Base-by-base conservation (phyloP, 1,140 invertebrate genomes). In the Drosophila nannoptera region DNA sequence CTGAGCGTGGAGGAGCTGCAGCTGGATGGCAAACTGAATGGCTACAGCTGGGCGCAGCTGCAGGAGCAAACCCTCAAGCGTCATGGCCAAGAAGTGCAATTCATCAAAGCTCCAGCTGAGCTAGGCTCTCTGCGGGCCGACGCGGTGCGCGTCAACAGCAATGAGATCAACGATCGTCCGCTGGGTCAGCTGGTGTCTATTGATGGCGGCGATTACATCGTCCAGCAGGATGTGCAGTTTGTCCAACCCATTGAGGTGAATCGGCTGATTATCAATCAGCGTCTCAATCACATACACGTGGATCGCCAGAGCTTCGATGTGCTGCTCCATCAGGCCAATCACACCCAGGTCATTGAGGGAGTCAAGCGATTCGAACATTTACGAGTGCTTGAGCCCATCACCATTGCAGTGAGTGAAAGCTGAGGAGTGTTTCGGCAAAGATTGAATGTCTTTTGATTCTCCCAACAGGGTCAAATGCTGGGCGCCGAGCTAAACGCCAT, bases 141-240 rank as follows among this genome's bases (percentile, higher is more conserved):
- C n/a, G 61, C 67, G 9, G 58, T 88, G 0, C 12, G 69, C 8
- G 73, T 87, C 7, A 86, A 76, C 14, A 62, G 33, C 42, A 73
- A 78, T 35, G 69, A 82, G 65, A 64, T 89, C 5, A 88, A 80
- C 50, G 77, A 73, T 32, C 59, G 70, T 0, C 55, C 68, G 12
- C 22, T 88, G 36, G 56, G 63, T 7, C 78, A 80, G 12, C 59
- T 89, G 0, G 69, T 89, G 4, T 50, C 77, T 2, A 75, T 87
- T 22, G 66, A 80, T 67, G 88, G 80, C 8, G 81, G 82, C 5
- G 77, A 77, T 43, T 87, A 73, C 33, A 63, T 86, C 31, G 78
- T 91, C 2, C 71, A 89, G 53, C 87, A 90, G 68, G 88, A 90
- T 45, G 74, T 91, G n/a, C 74, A 83, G 60, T 91, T 91, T 33